Conservation (phyloP, 2,888 invertebrate species). For the Clepsis dumicolana region DNA sequence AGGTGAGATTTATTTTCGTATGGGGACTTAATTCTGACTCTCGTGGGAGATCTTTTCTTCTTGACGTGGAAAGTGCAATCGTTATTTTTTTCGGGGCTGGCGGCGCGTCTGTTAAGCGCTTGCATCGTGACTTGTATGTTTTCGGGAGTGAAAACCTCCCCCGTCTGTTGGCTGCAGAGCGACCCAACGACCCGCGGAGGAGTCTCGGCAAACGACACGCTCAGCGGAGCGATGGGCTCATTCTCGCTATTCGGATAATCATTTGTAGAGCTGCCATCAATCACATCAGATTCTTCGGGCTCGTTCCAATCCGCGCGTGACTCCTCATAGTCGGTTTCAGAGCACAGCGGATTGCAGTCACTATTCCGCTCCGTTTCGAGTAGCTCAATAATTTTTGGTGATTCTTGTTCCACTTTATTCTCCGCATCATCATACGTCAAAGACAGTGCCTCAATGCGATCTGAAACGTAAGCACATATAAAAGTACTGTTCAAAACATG, state of each 20-base stretch:
- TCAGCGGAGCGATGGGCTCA: background rate
- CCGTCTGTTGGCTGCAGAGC: slow-evolving; percentile 40
- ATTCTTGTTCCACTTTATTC: background rate
- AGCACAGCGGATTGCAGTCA: background rate
- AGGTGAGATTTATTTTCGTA: slow-evolving; percentile 73
- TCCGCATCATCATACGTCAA: slow-evolving; percentile 13
- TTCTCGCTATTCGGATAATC: slow-evolving; percentile 3
- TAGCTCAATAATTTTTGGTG: slow-evolving; percentile 22
- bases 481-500: background rate
- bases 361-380: slow-evolving; percentile 13
- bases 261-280: background rate
- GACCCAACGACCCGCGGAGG: background rate
- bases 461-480: slow-evolving; percentile 16
- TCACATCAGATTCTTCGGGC: background rate
- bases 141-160: slow-evolving; percentile 52
- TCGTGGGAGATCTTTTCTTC: slow-evolving; percentile 63
- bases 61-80: slow-evolving; percentile 53
- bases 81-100: slow-evolving; percentile 64
- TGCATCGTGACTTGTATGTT: slow-evolving; percentile 64
- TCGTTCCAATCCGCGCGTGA: background rate
- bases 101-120: slow-evolving; percentile 59
- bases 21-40: slow-evolving; percentile 73
- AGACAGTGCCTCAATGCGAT: slow-evolving; percentile 7
- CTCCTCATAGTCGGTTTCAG: slow-evolving; percentile 8
- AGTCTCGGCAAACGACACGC: background rate